Base-by-base conservation (phyloP, 2,888 invertebrate species). In the Chelonus formosanus region DNA sequence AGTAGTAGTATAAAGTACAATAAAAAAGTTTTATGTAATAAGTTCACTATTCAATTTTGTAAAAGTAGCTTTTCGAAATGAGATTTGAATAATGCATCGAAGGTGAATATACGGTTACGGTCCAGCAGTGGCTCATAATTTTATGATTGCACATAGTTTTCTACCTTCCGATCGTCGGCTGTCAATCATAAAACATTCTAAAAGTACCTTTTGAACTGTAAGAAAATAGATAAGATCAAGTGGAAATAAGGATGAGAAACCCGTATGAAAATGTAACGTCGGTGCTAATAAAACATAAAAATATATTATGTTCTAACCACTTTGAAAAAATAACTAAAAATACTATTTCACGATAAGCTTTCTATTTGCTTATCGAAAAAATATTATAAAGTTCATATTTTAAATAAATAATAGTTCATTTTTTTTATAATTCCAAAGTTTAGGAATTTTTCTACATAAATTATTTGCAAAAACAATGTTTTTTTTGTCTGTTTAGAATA, bases 41-140 rank as follows among this genome's bases (percentile, higher is more conserved):
- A 65, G 48, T 60, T 65, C 63, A 64, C 63, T 70, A 69, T 72
- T 71, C 69, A 71, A 71, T 72, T 72, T 72, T 72, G 67, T 67
- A 65, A 71, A 48, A 72, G 70, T 72, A 67, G 69, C 70, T 72
- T 72, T 71, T 72, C 67, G 63, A 72, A 72, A 72, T 72, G 71
- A 72, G 69, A 70, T 72, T 69, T 72, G 72, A 72, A 72, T 72
- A 72, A 72, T 72, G 72, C 72, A 72, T 72, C 57, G 67, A 71
- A 71, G 20, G 71, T 69, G 70, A 69, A 72, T 72, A 71, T 66
- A 61, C 65, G 68, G 67, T 70, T 70, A 67, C 66, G 54, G 54
- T 43, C 62, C 56, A 50, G 64, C 59, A 20, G 20, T 20, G 58
- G 62, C 67, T 69, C 67, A 70, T 72, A 70, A 71, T 72, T 72